These are phyloP conservation scores for Dasyurus viverrinus DNA, from an alignment of 2,113 vertebrate genomes.

Conservation along the genomic window DNA sequence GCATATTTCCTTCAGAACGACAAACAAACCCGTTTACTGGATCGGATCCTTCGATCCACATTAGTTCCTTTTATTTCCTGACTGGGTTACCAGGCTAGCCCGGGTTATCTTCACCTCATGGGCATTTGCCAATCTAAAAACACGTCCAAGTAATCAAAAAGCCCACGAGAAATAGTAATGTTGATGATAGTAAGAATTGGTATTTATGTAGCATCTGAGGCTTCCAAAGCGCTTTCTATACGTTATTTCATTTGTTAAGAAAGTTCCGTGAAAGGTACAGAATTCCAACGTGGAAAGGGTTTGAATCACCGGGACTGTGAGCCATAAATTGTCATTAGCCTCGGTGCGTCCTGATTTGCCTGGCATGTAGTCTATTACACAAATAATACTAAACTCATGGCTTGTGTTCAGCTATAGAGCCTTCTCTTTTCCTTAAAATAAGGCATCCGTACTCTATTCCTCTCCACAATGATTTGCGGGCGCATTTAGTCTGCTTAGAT, in stretches of 20 bases:
- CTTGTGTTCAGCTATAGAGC: slow-evolving; percentile 47
- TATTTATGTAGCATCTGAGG: background rate
- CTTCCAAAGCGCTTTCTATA: background rate
- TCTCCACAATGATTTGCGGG: background rate
- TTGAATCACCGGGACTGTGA: background rate
- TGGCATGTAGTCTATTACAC: slow-evolving; percentile 37
- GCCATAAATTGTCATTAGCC: slow-evolving; percentile 56
- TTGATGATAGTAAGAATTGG: background rate
- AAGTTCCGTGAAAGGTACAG: background rate
- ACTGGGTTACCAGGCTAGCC: background rate
- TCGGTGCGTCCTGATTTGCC: slow-evolving; percentile 27
- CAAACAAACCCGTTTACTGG: slow-evolving; percentile 58
- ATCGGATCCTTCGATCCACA: slow-evolving; percentile 60
- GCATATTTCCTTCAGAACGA: slow-evolving; percentile 70
- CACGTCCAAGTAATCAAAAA: background rate
- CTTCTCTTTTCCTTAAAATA: slow-evolving; percentile 58
- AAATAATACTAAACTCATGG: slow-evolving; percentile 50
- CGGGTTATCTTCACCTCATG: background rate
- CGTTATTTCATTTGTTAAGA: background rate
- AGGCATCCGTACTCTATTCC: slow-evolving; percentile 11
- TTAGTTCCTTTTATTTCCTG: slow-evolving; percentile 60
- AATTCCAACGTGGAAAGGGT: background rate
- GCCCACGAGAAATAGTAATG: background rate
- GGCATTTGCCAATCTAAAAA: fast-evolving
- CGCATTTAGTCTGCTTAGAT: background rate